These are phyloP conservation scores for Cichladusa arquata DNA, from an alignment of 2,113 vertebrate genomes.

Conservation along the genomic window DNA sequence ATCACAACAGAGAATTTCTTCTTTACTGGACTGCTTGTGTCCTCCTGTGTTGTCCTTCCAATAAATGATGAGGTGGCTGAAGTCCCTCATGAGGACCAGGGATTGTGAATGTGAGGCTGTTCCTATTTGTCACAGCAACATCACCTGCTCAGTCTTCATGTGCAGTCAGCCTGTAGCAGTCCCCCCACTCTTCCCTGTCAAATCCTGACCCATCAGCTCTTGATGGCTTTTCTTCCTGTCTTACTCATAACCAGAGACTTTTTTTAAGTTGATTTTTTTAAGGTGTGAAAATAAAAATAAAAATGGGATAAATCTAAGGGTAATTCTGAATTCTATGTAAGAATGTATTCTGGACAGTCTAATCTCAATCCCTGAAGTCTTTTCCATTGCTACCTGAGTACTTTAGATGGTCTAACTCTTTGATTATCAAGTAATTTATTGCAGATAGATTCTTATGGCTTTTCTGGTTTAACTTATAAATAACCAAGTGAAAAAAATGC, in stretches of 20 bases:
- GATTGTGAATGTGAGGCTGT: neutral
- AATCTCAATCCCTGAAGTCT: neutral
- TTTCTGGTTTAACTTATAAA: neutral
- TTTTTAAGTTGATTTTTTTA: neutral
- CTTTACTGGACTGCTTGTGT: neutral
- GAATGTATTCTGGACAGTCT: neutral
- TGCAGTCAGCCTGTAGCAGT: neutral
- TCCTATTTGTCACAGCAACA: rapidly evolving
- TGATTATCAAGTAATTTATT: neutral
- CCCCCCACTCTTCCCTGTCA: neutral
- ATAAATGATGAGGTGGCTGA: neutral
- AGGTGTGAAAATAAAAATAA: neutral
- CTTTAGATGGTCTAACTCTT: neutral
- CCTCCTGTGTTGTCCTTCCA: neutral
- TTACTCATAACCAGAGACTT: neutral
- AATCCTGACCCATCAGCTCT: neutral
- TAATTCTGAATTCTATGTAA: neutral
- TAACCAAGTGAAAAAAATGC: neutral
- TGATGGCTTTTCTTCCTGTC: neutral
- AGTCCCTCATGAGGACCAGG: neutral
- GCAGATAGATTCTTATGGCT: neutral
- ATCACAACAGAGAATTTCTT: neutral
- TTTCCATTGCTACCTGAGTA: neutral
- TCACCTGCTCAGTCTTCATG: neutral
- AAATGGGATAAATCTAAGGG: neutral